A percentile compares a stretch with the other conserved stretches of the same genome.
These are phyloP conservation scores for Sylvilagus bachmani DNA, from an alignment of 2,113 vertebrate genomes.

Conservation along the genomic window DNA sequence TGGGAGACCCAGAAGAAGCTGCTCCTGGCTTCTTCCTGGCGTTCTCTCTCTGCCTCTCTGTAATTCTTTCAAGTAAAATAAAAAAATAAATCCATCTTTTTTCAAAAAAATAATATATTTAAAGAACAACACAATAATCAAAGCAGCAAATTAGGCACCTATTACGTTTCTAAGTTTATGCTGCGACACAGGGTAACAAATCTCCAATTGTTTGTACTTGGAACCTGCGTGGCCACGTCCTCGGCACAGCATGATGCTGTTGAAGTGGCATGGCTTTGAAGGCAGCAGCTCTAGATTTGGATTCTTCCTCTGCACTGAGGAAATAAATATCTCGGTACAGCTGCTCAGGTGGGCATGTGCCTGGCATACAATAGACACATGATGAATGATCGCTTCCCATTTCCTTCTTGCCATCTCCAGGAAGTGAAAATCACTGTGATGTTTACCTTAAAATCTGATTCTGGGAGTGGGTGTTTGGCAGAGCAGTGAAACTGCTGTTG, in stretches of 20 bases:
- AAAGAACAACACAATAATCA: neutral
- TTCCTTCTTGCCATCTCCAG: neutral
- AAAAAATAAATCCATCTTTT: too few species aligned
- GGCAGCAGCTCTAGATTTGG: neutral
- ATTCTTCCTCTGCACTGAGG: neutral
- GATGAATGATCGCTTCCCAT: neutral
- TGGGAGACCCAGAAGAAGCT: too few species aligned
- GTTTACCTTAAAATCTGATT: neutral
- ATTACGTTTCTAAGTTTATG: neutral
- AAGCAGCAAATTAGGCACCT: neutral
- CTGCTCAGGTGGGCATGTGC: rapidly evolving
- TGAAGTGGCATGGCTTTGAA: neutral
- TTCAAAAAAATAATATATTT: neutral
- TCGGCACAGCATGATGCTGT: rapidly evolving
- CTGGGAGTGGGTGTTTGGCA: too few species aligned
- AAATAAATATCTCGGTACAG: neutral
- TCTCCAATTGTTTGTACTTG: rapidly evolving
- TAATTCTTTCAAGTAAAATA: too few species aligned
- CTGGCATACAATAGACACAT: rapidly evolving
- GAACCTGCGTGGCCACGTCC: rapidly evolving
- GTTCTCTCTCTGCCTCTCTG: too few species aligned
- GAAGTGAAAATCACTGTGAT: neutral
- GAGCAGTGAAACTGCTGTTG: too few species aligned
- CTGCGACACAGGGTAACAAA: neutral
- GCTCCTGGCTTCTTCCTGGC: too few species aligned